Evolutionary conservation across 2,797 vertebrate genomes (phyloP), one percentile per base, ranked within the genome.

Genomic region (Sciurus carolinensis): DNA sequence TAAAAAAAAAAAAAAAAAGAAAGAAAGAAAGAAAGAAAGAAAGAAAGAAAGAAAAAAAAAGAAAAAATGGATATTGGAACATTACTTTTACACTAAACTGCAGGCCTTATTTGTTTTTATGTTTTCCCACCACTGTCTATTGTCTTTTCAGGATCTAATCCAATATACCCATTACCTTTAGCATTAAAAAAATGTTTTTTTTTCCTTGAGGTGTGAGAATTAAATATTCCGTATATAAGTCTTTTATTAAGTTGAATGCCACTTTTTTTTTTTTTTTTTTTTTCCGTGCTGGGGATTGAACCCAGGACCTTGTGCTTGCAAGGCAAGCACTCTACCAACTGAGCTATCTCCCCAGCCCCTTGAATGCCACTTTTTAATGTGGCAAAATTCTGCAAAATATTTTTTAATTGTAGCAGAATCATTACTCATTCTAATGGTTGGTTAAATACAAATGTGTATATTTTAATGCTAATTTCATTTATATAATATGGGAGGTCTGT

Each of bases 351-450:
- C 39, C 39, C 39, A 39, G 39, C 39, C 39, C 39, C 39, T 39
- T 79, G 62, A 85, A 76, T 90, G 81, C 33, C 44, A 82, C 54
- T 91, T 89, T 84, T n/a, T 85, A 47, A 87, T 50, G 90, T 93
- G 47, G 39, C 13, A 73, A 26, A 67, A 10, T 79, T 91, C 79
- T 86, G 36, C 50, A 75, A 54, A 94, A 14, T 50, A 64, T 47
- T 52, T 90, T 94, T 71, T 42, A 64, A 83, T 92, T 96, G 39
- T 64, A 79, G 17, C 30, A 67, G 75, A 95, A 71, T 85, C 67
- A 54, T 73, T 76, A 59, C 6, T 87, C 8, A 47, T 90, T 36
- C 20, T 87, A 39, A 62, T 64, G 14, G 86, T 89, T 89, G 24
- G 44, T 24, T 93, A 54, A 86, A 52, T 86, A 47, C 67, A 87